Evolutionary conservation across 2,797 vertebrate species (phyloP).

Genomic region (Chaetophractus vellerosus): DNA sequence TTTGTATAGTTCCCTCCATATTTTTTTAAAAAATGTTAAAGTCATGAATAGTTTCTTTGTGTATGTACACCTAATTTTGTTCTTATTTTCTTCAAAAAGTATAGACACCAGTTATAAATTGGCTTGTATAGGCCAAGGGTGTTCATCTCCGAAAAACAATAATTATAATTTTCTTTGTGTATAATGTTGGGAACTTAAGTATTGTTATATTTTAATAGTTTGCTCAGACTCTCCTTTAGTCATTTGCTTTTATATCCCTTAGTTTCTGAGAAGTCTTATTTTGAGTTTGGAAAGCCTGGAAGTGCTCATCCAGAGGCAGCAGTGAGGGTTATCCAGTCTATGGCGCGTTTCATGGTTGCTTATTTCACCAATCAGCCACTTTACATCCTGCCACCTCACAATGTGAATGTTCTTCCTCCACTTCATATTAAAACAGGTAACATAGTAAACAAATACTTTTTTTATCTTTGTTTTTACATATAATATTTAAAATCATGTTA

Average conservation of each 20-base stretch:
- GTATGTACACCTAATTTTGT: not conserved
- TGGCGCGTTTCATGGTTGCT: conserved; percentile 97
- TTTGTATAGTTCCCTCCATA: not conserved
- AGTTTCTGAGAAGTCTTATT: conserved; percentile 84
- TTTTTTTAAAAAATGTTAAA: conserved; percentile 45
- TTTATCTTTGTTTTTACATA: not conserved
- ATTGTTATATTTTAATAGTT: not conserved
- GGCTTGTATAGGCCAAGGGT: not conserved
- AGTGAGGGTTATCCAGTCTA: conserved; percentile 92
- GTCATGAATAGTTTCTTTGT: conserved; percentile 4
- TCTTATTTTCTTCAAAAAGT: not conserved
- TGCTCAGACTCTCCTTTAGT: not conserved
- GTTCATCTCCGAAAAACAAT: not conserved
- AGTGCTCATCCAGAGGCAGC: conserved; percentile 91
- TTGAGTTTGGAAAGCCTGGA: conserved; percentile 84
- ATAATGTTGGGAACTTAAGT: not conserved
- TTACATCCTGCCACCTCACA: conserved; percentile 94
- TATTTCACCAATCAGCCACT: conserved; percentile 96
- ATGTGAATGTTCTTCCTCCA: conserved; percentile 93
- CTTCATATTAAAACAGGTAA: conserved; percentile 93
- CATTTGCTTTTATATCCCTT: not conserved
- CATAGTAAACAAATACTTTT: not conserved
- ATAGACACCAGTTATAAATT: not conserved
- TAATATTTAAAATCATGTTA: not conserved
- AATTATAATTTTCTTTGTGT: not conserved